Evolutionary conservation across 2,888 invertebrate genomes (phyloP).

Genomic region (Lissocephala sabroskyi): DNA sequence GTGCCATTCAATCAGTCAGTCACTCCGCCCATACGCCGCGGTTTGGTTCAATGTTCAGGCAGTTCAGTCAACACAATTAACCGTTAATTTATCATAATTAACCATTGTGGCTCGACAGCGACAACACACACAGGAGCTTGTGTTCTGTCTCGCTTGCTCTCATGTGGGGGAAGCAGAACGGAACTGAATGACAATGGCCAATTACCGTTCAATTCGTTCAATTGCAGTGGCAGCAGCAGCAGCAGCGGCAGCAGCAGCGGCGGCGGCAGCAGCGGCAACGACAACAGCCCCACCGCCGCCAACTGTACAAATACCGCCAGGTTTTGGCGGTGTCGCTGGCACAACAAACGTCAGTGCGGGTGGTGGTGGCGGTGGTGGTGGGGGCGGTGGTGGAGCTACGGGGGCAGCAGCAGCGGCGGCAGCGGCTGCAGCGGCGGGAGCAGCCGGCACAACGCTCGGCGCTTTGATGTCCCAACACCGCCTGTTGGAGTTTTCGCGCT

Average conservation of each 20-base stretch:
- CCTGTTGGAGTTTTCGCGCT: conserved; percentile 68
- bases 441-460: conserved; percentile 76
- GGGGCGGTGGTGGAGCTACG: conserved; percentile 37
- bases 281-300: conserved; percentile 51
- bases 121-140: conserved; percentile 9
- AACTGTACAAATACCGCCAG: conserved; percentile 71
- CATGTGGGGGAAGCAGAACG: too few relatives aligned
- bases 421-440: conserved; percentile 51
- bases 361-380: conserved; percentile 38
- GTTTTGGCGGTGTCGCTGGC: conserved; percentile 24
- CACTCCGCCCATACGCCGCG: too few relatives aligned
- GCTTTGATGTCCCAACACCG: conserved; percentile 78
- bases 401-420: conserved; percentile 33
- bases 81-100: conserved; percentile 64
- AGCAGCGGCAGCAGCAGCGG: conserved; percentile 35
- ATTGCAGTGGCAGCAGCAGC: conserved; percentile 50
- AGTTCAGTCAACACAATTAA: conserved; percentile 59
- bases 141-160: too few relatives aligned
- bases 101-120: conserved; percentile 52
- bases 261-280: conserved; percentile 32
- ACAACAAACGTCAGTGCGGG: conserved; percentile 26
- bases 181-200: conserved; percentile 51
- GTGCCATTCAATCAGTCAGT: too few relatives aligned
- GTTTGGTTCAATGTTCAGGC: too few relatives aligned
- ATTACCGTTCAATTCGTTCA: conserved; percentile 65